Evolutionary conservation across 2,113 vertebrate genomes (phyloP), one percentile per base, ranked within the genome.

Genomic region (Vicugna pacos): DNA sequence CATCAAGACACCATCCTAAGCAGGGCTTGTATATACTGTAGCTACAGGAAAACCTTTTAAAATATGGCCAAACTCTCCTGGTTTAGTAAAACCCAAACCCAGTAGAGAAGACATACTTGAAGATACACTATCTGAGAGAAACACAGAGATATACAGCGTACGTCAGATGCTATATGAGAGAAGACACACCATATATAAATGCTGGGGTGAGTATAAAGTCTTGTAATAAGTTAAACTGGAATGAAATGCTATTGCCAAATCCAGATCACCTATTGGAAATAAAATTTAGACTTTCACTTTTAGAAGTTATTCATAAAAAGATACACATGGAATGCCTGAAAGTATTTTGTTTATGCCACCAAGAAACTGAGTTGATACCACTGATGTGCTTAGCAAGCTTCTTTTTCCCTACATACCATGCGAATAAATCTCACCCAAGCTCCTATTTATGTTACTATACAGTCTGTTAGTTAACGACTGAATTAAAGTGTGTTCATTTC

Each of bases 381-480:
- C n/a, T 17, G 8, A 52, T 32, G 35, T n/a, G 28, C 38, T 70
- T 7, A 32, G 19, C n/a, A 58, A 56, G 54, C 56, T 6, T 2
- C 19, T 64, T 46, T 50, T 35, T 19, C 62, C 42, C 11, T 2
- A 22, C 0, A 19, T 64, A 58, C 54, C 4, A 48, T n/a, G 54
- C 7, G 32, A 11, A 24, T 30, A n/a, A 65, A 58, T 81, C n/a
- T 50, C 26, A 17, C 2, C 2, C 0, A 56, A 67, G 32, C 2
- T 12, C 69, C 16, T 65, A 0, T 22, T 11, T 14, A 10, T 2
- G 30, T 17, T n/a, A 26, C 62, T 20, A 1, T 32, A 46, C 58
- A 15, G 70, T n/a, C 62, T 13, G 0, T 35, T 1, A 48, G 10
- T 26, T 35, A 50, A 50, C n/a, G 28, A 60, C 52, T 6, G 24